These are phyloP conservation scores for Meloidogyne chitwoodi DNA, from an alignment of 1,140 invertebrate genomes.

Conservation along the genomic window DNA sequence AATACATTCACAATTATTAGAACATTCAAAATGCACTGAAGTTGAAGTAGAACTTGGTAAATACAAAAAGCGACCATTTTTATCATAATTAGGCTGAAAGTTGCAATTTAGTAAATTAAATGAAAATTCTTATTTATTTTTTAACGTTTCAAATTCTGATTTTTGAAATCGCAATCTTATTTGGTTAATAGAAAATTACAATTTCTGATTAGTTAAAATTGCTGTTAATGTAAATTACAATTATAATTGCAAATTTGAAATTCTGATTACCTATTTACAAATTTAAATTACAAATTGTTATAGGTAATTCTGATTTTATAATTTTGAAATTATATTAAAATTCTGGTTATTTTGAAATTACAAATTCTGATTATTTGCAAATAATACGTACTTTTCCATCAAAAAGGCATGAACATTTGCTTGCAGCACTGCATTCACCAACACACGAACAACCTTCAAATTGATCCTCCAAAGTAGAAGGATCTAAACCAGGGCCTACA, in stretches of 20 bases:
- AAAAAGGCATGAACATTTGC: slow-evolving; percentile 23
- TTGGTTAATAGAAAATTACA: no score
- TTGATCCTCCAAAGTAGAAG: slow-evolving; percentile 12
- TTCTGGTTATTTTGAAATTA: background rate
- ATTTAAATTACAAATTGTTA: no score
- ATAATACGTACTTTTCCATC: slow-evolving; percentile 5
- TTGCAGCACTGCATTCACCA: slow-evolving; percentile 26
- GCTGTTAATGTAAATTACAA: no score
- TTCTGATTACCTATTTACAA: no score
- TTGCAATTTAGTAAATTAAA: background rate
- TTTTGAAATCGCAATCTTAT: no score
- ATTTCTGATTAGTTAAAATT: no score
- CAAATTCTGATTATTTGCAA: background rate
- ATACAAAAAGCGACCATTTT: slow-evolving; percentile 3
- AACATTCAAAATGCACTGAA: slow-evolving; percentile 3
- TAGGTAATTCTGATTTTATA: no score
- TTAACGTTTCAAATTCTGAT: background rate
- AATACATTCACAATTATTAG: slow-evolving; percentile 21
- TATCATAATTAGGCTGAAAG: slow-evolving; percentile 2
- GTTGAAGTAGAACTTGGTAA: background rate
- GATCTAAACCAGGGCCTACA: slow-evolving; percentile 24
- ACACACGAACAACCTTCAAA: slow-evolving; percentile 35
- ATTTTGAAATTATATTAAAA: background rate
- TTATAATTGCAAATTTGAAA: no score
- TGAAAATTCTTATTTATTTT: background rate